Conservation (phyloP, 2,888 invertebrate species). For the Chloroclystis v-ata region DNA sequence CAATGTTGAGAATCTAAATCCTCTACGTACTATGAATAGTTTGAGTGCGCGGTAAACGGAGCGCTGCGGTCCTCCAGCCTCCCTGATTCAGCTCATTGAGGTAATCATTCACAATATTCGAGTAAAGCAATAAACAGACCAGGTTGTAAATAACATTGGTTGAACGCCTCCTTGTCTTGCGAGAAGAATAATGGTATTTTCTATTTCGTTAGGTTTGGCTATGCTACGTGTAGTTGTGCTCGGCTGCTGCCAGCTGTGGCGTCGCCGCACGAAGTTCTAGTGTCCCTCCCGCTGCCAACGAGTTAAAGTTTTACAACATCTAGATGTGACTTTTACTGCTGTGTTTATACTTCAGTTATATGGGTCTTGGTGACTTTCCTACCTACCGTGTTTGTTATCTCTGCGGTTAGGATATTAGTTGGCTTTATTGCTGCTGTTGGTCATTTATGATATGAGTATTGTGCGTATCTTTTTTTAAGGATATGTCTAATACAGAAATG, state of each 20-base stretch:
- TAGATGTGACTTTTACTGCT: constrained; percentile 45
- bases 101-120: constrained; percentile 44
- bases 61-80: constrained; percentile 22
- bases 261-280: constrained; percentile 42
- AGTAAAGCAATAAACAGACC: constrained; percentile 61
- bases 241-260: constrained; percentile 71
- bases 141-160: constrained; percentile 71
- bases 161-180: constrained; percentile 73
- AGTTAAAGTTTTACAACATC: constrained; percentile 50
- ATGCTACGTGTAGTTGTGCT: constrained; percentile 60
- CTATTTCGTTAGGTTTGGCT: constrained; percentile 67
- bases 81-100: constrained; percentile 26
- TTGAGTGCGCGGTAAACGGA: constrained; percentile 20
- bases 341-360: constrained; percentile 30
- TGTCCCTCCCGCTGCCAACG: constrained; percentile 50
- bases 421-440: no score
- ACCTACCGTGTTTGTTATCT: not conserved
- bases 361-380: constrained; percentile 10
- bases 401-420: not conserved
- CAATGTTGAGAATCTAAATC: constrained; percentile 27
- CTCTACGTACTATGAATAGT: constrained; percentile 25
- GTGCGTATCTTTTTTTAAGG: no score
- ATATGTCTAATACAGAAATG: no score
- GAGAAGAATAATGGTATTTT: constrained; percentile 75
- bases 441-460: no score